These are phyloP conservation scores for Danio tinwini DNA, from an alignment of 2,797 vertebrate genomes.

Conservation along the genomic window DNA sequence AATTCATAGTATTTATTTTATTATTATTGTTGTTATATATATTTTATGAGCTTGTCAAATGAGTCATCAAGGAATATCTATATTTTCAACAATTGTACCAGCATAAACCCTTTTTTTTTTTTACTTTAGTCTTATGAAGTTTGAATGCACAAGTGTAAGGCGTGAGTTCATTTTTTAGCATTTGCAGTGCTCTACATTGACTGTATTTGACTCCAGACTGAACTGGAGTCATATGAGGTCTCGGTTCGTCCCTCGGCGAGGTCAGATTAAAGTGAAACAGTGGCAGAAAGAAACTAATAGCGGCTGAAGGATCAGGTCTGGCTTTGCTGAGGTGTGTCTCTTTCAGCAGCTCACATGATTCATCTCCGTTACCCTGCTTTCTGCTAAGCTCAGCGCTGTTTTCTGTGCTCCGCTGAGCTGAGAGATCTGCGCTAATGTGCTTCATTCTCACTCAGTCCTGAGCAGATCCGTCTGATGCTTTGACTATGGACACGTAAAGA, in stretches of 20 bases:
- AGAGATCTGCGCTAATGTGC: conserved; percentile 20
- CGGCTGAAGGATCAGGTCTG: conserved; percentile 21
- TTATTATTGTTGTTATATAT: too few species aligned
- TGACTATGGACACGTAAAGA: conserved; percentile 2
- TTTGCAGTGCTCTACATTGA: background rate
- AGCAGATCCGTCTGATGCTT: background rate
- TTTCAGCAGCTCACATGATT: conserved; percentile 22
- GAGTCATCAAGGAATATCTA: too few species aligned
- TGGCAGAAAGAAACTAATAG: conserved; percentile 23
- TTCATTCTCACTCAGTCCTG: background rate
- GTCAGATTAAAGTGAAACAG: conserved; percentile 1
- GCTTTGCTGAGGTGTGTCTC: conserved; percentile 30
- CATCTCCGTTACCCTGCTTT: conserved; percentile 18
- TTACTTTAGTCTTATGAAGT: too few species aligned
- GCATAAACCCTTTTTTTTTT: too few species aligned
- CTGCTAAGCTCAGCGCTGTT: conserved; percentile 27
- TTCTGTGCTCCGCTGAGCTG: background rate
- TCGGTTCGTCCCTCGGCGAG: background rate
- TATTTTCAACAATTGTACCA: too few species aligned
- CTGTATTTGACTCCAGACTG: background rate
- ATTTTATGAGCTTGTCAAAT: too few species aligned
- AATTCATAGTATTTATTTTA: too few species aligned
- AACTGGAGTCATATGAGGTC: background rate
- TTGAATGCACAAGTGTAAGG: too few species aligned
- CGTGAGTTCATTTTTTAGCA: background rate